Percentiles rank a stretch among this genome's conserved stretches.
These are phyloP conservation scores for Mixornis gularis DNA, from an alignment of 2,113 vertebrate species.

Conservation along the genomic window DNA sequence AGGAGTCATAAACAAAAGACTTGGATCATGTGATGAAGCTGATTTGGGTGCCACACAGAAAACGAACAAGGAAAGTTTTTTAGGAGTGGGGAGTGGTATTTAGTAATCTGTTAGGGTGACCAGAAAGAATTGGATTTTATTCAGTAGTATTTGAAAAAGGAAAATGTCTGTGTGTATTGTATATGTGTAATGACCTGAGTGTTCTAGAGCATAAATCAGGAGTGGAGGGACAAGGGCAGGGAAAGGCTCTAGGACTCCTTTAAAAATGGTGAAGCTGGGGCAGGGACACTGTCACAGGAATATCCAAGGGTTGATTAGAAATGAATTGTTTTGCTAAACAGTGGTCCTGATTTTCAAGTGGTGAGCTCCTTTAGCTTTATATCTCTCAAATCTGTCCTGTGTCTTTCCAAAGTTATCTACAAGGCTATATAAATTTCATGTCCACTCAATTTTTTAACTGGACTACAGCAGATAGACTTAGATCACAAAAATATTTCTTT, in stretches of 20 bases:
- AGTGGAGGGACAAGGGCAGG: not conserved
- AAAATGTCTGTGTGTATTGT: not conserved
- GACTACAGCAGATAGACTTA: not conserved
- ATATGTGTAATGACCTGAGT: not conserved
- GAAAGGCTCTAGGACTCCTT: not conserved
- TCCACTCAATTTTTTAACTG: not conserved
- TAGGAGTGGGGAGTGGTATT: rapidly evolving
- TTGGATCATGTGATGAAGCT: not conserved
- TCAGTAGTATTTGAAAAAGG: not conserved
- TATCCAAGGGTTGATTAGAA: not conserved
- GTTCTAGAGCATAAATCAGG: not conserved
- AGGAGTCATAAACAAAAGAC: not conserved
- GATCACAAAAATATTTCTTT: not conserved
- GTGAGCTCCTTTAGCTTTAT: not conserved
- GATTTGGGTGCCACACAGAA: not conserved
- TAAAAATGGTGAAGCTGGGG: not conserved
- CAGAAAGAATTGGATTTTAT: not conserved
- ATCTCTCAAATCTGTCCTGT: not conserved
- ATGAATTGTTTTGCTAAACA: not conserved
- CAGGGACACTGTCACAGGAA: not conserved
- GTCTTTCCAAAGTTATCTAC: not conserved
- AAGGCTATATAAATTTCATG: not conserved
- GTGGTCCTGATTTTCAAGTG: not conserved
- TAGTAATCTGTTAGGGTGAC: not conserved
- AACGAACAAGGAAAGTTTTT: not conserved